phyloP scores from a whole-genome alignment of 2,113 vertebrate species.

The Charadrius vociferus region DNA sequence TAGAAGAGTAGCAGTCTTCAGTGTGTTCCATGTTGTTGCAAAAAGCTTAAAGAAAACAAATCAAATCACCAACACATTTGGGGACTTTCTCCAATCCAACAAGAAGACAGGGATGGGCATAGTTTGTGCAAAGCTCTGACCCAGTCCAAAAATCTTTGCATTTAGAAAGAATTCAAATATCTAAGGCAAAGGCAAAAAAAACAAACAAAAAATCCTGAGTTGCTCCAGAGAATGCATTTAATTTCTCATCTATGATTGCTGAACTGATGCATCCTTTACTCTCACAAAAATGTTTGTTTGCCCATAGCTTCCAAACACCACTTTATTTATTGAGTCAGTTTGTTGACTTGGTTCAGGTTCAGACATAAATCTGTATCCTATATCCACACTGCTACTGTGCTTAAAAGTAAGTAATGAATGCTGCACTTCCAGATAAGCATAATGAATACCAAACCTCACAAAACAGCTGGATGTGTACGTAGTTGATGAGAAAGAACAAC shows the following conservation, averaged over 20 bases:
- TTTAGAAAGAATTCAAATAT: neutral
- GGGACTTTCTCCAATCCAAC: neutral
- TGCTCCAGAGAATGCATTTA: neutral
- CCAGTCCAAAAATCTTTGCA: neutral
- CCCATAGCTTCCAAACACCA: slow-evolving; percentile 6
- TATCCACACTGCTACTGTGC: slow-evolving; percentile 13
- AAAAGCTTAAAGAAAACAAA: neutral
- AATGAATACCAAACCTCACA: slow-evolving; percentile 9
- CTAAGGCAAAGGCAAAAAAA: neutral
- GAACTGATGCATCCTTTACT: slow-evolving; percentile 25
- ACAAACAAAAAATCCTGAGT: no score
- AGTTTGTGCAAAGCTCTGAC: neutral
- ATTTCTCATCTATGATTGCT: neutral
- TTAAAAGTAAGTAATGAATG: slow-evolving; percentile 41
- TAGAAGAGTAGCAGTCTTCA: neutral
- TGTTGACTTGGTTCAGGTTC: neutral
- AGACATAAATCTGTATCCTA: slow-evolving; percentile 20
- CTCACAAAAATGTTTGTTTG: slow-evolving; percentile 5
- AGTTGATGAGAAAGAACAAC: slow-evolving; percentile 25
- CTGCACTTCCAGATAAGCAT: slow-evolving; percentile 14
- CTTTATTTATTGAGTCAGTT: slow-evolving; percentile 29
- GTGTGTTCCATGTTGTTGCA: neutral
- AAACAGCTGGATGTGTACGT: slow-evolving; percentile 30
- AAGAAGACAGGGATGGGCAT: neutral
- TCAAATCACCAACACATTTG: neutral